Conservation (phyloP, 2,888 invertebrate genomes). For the Leucozona laternaria region DNA sequence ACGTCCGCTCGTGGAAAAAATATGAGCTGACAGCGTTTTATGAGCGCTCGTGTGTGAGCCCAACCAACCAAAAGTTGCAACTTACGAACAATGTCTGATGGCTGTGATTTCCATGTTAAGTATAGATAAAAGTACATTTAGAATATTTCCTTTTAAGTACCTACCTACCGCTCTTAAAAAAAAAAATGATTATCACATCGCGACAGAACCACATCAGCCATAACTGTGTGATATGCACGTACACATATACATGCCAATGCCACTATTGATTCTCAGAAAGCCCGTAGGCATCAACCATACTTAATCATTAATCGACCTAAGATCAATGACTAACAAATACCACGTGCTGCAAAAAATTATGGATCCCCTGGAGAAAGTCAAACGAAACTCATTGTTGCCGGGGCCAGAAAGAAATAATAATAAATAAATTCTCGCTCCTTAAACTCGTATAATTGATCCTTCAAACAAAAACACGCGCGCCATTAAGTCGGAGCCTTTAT, state of each 20-base stretch:
- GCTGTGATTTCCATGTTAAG: too few species aligned
- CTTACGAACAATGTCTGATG: too few species aligned
- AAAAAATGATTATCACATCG: too few species aligned
- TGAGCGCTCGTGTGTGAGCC: too few species aligned
- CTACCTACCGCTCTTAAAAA: too few species aligned
- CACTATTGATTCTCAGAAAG: constrained; percentile 62
- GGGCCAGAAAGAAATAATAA: background rate
- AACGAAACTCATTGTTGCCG: constrained; percentile 37
- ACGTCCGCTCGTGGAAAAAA: too few species aligned
- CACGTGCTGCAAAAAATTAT: constrained; percentile 56
- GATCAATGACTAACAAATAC: constrained; percentile 62
- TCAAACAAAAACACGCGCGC: constrained; percentile 42
- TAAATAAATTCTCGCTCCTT: background rate
- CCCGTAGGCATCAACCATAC: constrained; percentile 11
- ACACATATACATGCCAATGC: background rate
- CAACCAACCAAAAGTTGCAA: too few species aligned
- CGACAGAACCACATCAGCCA: background rate
- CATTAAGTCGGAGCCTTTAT: constrained; percentile 25
- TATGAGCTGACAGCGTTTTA: too few species aligned
- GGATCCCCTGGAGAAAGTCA: constrained; percentile 19
- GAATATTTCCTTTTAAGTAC: too few species aligned
- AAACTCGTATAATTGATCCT: constrained; percentile 3
- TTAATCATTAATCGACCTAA: constrained; percentile 58
- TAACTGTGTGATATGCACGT: background rate
- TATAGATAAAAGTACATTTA: too few species aligned